Evolutionary conservation across 2,113 vertebrate species (phyloP), one percentile per base, ranked within the genome.

Genomic region (Eublepharis macularius): DNA sequence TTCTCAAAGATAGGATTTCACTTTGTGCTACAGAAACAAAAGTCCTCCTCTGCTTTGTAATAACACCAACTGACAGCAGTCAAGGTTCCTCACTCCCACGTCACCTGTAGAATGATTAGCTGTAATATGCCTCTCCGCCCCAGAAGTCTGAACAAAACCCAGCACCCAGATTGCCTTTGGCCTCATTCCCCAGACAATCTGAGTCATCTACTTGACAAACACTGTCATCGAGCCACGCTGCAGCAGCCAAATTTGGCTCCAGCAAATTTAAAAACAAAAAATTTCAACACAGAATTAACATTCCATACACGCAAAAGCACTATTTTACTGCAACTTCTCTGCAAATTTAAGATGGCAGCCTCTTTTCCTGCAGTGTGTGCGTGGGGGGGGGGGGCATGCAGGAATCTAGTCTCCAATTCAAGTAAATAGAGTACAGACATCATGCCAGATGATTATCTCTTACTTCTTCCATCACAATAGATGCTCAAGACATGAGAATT

Each of bases 11-110:
- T 1, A 14, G 73, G 78, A 86, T 93, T 92, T 88, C 81, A 88
- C 90, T 93, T 91, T 90, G 86, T 86, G 86, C 78, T 91, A 88
- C 89, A 91, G 86, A 91, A 77, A 83, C 78, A 29, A 63, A 4
- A 45, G 83, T 41, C 60, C 79, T 79, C 77, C 60, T 76, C 65
- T 45, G 90, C 89, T 81, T 34, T 0, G 0, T 36, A 69, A 68
- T 39, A 63, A 75, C 85, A 89, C 11, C 83, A 5, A 70, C 91
- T 82, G 84, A 57, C 65, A 24, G 76, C 0, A 0, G 84, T 60
- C 1, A 0, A 69, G 51, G 73, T 82, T 76, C 45, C 87, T 76
- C 51, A 26, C 0, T 0, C 76, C 77, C 76, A 75, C 81, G 65
- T 76, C 76, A 57, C 49, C 41, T 24, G 4, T 81, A 69, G 41